Conservation (phyloP, 2,888 invertebrate species). For the Terebella lapidaria region DNA sequence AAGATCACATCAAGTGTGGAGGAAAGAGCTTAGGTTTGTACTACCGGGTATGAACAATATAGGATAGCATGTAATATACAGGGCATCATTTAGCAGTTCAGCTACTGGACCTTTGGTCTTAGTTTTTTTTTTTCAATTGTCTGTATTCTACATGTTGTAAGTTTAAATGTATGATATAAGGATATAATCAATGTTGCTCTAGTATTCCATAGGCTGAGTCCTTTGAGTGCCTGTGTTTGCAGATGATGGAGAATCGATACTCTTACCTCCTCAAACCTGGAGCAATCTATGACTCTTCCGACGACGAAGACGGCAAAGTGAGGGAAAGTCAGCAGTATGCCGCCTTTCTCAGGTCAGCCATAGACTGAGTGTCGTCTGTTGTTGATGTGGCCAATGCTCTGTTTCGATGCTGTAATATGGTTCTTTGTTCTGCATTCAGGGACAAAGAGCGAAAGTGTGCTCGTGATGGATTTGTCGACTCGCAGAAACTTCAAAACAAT, state of each 20-base stretch:
- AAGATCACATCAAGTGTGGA: too few species aligned
- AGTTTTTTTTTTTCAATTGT: too few species aligned
- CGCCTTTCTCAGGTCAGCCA: conserved; percentile 40
- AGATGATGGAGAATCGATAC: conserved; percentile 1
- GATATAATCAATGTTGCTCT: too few species aligned
- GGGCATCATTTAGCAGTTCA: too few species aligned
- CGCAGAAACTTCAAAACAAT: conserved; percentile 15
- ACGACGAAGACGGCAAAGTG: not conserved
- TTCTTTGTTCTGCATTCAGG: conserved; percentile 28
- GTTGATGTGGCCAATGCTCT: not conserved
- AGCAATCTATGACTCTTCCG: not conserved
- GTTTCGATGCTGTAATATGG: not conserved
- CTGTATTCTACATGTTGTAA: too few species aligned
- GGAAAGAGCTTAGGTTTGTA: too few species aligned
- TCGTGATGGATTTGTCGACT: conserved; percentile 47
- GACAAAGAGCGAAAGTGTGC: conserved; percentile 48
- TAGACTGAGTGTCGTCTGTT: not conserved
- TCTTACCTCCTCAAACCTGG: conserved; percentile 5
- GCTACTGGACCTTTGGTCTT: too few species aligned
- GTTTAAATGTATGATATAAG: too few species aligned
- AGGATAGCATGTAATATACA: too few species aligned
- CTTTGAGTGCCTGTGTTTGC: too few species aligned
- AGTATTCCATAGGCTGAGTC: too few species aligned
- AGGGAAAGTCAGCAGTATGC: conserved; percentile 38
- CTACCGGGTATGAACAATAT: too few species aligned